Percentiles rank a stretch among this genome's conserved stretches.
Conservation (phyloP, 1,140 invertebrate species). For the Drosophila arizonae region DNA sequence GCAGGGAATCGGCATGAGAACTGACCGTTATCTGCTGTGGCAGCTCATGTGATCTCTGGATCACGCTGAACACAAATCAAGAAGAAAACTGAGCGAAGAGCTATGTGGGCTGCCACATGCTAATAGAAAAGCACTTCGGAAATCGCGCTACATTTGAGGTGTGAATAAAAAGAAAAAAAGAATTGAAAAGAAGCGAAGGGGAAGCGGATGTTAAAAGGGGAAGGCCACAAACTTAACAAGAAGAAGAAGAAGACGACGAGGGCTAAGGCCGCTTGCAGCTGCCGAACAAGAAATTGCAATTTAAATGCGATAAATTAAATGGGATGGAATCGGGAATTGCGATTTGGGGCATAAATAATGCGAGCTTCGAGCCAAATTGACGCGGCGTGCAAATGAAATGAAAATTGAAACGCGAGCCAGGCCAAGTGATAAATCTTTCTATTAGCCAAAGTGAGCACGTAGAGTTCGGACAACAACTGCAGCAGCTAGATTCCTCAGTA, state of each 20-base stretch:
- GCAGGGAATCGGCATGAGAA: constrained; percentile 28
- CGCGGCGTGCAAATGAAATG: constrained; percentile 73
- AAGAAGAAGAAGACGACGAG: not conserved
- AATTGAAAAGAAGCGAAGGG: constrained; percentile 11
- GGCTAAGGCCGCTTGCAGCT: constrained; percentile 13
- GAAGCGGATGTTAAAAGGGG: not conserved
- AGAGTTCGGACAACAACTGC: constrained; percentile 20
- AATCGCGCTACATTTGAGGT: constrained; percentile 72
- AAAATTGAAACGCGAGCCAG: constrained; percentile 72
- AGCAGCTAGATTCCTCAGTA: not conserved
- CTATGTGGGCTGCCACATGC: constrained; percentile 62
- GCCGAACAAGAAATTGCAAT: constrained; percentile 76
- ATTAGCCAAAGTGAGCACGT: constrained; percentile 73
- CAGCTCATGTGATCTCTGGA: constrained; percentile 59
- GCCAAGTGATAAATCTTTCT: constrained; percentile 80
- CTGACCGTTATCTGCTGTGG: constrained; percentile 39
- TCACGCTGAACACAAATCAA: constrained; percentile 60
- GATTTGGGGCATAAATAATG: constrained; percentile 67
- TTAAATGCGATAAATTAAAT: constrained; percentile 78
- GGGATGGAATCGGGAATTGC: constrained; percentile 15
- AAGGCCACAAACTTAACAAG: constrained; percentile 1
- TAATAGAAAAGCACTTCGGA: constrained; percentile 71
- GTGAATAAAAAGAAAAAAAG: constrained; percentile 50
- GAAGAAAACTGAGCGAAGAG: constrained; percentile 27
- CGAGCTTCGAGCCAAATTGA: constrained; percentile 52